Evolutionary conservation across 2,888 invertebrate genomes (phyloP), one percentile per base, ranked within the genome.

Genomic region (Gastrophysa polygoni): DNA sequence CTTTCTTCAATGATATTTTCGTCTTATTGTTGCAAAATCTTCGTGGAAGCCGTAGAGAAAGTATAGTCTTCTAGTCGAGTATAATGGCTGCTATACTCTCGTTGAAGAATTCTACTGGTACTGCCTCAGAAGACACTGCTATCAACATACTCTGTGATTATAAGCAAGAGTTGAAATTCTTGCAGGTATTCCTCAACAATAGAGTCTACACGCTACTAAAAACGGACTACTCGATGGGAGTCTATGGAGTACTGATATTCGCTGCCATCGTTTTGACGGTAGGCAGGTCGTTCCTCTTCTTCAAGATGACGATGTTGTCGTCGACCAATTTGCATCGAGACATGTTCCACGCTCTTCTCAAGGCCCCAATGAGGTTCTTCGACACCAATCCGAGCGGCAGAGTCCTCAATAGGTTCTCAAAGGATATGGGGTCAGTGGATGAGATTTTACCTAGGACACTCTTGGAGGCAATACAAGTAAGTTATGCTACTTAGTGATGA

Each of bases 341-440:
- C 14, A 93, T 95, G 91, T 92, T 95, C 78, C 82, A 86, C 20
- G 86, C 88, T 67, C 85, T 95, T 34, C 78, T 93, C 44, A 70
- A 71, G 63, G 66, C 71, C 6, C 84, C 85, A 1, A 87, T 90
- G 82, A 77, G 85, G 57, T 95, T 95, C 80, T 95, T 94, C 77
- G 92, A 95, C 74, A 88, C 87, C 0, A 95, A 95, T 78, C 92
- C 94, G 2, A 88, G 89, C 69, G 91, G 91, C 29, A 84, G 91
- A 55, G 91, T 95, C 65, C 82, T 95, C 49, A 91, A 90, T 66
- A 70, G 94, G 66, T 93, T 95, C 74, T 90, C 93, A 0, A 93
- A 93, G 77, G 94, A 95, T 74, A 87, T 93, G 76, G 92, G 92
- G 0, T 86, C 89, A 0, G 87, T 93, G 77, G 92, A 92, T 72